Conservation (phyloP, 1,140 invertebrate genomes). For the Dendrolimus kikuchii region DNA sequence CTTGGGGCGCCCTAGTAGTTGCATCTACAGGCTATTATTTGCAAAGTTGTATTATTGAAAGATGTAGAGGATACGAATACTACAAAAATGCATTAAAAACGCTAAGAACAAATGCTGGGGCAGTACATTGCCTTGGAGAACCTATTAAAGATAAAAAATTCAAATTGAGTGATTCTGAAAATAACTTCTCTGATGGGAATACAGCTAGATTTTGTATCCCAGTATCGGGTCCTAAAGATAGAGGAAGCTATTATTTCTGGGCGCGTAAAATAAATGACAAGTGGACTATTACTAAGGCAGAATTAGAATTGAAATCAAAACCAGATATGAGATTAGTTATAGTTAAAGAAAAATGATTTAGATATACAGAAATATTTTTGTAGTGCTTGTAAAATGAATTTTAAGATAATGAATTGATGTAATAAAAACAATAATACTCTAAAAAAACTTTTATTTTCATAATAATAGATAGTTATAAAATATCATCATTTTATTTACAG, state of each 20-base stretch:
- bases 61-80: constrained; percentile 56
- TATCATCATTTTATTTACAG: too few species aligned
- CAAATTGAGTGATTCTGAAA: constrained; percentile 70
- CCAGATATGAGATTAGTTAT: constrained; percentile 63
- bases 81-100: constrained; percentile 74
- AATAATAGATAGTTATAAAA: constrained; percentile 2
- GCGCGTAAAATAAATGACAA: constrained; percentile 56
- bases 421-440: too few species aligned
- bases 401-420: too few species aligned
- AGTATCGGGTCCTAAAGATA: constrained; percentile 75
- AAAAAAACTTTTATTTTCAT: too few species aligned
- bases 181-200: constrained; percentile 70
- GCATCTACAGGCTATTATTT: constrained; percentile 53
- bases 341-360: constrained; percentile 32
- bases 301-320: constrained; percentile 71
- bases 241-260: constrained; percentile 73
- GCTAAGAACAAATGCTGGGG: constrained; percentile 70
- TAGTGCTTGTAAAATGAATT: not conserved
- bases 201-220: constrained; percentile 75
- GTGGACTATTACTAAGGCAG: constrained; percentile 70
- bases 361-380: constrained; percentile 13
- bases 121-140: constrained; percentile 75
- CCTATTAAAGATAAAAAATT: constrained; percentile 76
- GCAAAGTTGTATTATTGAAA: constrained; percentile 43
- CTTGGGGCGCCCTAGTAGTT: constrained; percentile 49